These are phyloP conservation scores for Athripsodes cinereus DNA, from an alignment of 2,888 invertebrate species.

Conservation along the genomic window DNA sequence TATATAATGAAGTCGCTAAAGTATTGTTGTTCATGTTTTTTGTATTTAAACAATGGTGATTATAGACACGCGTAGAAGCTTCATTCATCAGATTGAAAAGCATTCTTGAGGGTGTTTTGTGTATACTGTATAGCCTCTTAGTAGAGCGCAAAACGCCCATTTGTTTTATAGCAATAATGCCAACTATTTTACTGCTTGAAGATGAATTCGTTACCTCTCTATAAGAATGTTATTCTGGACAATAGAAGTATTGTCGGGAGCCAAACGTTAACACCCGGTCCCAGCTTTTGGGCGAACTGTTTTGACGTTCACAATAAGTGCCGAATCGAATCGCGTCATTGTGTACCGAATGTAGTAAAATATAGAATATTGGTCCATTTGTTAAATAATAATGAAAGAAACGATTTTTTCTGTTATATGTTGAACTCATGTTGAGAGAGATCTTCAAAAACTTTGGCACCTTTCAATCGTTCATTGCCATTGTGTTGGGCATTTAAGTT, in stretches of 20 bases:
- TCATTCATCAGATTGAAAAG: slow-evolving; percentile 5
- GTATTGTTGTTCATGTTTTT: no score
- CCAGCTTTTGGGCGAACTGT: slow-evolving; percentile 23
- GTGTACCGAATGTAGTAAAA: slow-evolving; percentile 19
- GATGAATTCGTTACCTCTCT: slow-evolving; percentile 23
- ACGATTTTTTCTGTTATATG: slow-evolving; percentile 6
- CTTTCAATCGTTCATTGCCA: slow-evolving; percentile 14
- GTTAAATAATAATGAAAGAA: slow-evolving; percentile 7
- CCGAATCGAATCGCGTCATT: slow-evolving; percentile 25
- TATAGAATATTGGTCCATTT: slow-evolving; percentile 22
- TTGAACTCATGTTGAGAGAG: slow-evolving; percentile 2
- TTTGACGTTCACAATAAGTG: slow-evolving; percentile 28
- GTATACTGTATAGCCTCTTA: slow-evolving; percentile 6
- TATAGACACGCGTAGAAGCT: background rate
- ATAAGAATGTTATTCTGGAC: slow-evolving; percentile 12
- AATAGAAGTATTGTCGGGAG: slow-evolving; percentile 15
- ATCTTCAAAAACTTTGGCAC: slow-evolving; percentile 17
- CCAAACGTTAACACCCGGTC: slow-evolving; percentile 21
- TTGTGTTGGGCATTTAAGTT: slow-evolving; percentile 20
- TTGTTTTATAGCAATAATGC: slow-evolving; percentile 19
- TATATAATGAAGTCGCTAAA: background rate
- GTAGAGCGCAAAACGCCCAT: slow-evolving; percentile 14
- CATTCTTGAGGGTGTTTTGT: slow-evolving; percentile 12
- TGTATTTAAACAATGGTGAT: no score
- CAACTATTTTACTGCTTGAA: slow-evolving; percentile 11